A percentile compares a stretch with the other conserved stretches of the same genome.
phyloP scores from a whole-genome alignment of 2,113 vertebrate species.

The Dicerorhinus sumatrensis region DNA sequence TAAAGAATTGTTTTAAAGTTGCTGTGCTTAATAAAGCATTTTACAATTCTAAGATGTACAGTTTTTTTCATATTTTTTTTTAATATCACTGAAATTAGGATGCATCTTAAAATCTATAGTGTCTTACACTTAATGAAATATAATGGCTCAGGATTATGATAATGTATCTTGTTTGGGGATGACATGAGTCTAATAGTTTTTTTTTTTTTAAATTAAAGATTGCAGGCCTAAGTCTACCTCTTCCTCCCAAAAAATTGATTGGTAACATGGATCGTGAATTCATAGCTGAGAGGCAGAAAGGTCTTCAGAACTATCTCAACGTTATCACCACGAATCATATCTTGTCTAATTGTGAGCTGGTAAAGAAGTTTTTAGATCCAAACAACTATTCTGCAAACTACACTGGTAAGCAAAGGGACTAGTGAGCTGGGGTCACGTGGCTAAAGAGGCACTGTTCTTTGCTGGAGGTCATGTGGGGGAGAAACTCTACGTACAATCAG shows the following conservation, averaged over 20 bases:
- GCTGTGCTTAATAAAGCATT: neutral
- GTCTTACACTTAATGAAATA: neutral
- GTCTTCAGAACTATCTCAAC: conserved; percentile 96
- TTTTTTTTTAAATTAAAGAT: conserved; percentile 89
- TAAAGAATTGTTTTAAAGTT: conserved; percentile 20
- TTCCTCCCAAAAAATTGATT: conserved; percentile 97
- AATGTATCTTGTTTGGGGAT: conserved; percentile 12
- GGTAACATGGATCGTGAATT: conserved; percentile 99
- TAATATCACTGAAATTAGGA: neutral
- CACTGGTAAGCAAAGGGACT: conserved; percentile 88
- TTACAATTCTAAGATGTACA: conserved; percentile 9
- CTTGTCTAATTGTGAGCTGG: conserved; percentile 92
- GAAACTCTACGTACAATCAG: neutral
- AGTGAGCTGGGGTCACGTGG: neutral
- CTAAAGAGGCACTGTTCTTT: neutral
- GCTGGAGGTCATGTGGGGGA: neutral
- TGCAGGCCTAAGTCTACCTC: conserved; percentile 94
- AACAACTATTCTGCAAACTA: conserved; percentile 97
- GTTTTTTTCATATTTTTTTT: conserved; percentile 59
- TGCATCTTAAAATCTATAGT: neutral
- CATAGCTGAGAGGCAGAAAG: conserved; percentile 97
- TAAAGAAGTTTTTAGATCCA: conserved; percentile 97
- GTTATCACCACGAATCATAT: conserved; percentile 95
- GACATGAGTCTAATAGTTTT: conserved; percentile 21
- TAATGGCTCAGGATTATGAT: neutral